Conservation (phyloP, 2,113 vertebrate genomes). For the Ophiodon elongatus region DNA sequence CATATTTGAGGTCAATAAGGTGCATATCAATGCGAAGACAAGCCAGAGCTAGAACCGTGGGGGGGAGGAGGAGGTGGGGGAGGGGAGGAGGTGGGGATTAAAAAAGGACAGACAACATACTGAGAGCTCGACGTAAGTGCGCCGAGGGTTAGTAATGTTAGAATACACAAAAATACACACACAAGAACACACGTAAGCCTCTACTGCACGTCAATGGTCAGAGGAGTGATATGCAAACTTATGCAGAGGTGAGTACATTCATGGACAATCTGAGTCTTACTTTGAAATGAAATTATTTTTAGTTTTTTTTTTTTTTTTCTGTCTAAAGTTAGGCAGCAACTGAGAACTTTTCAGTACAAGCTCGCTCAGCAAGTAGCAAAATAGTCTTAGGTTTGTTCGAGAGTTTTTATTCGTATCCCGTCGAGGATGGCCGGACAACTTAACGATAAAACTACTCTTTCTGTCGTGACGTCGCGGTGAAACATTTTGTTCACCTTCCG, state of each 20-base stretch:
- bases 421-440: constrained; percentile 59
- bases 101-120: constrained; percentile 62
- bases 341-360: constrained; percentile 60
- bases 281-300: constrained; percentile 50
- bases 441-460: constrained; percentile 50
- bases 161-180: constrained; percentile 63
- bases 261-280: constrained; percentile 74
- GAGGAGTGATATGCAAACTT: constrained; percentile 83
- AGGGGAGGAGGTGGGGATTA: background rate
- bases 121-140: constrained; percentile 53
- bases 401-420: constrained; percentile 63
- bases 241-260: constrained; percentile 83
- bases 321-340: constrained; percentile 57
- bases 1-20: constrained; percentile 75
- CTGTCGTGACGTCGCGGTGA: constrained; percentile 29
- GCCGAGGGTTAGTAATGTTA: constrained; percentile 79
- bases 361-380: constrained; percentile 71
- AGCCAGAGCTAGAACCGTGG: constrained; percentile 67
- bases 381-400: constrained; percentile 72
- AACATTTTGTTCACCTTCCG: constrained; percentile 59
- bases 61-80: background rate
- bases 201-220: constrained; percentile 71
- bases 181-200: constrained; percentile 74
- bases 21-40: constrained; percentile 77
- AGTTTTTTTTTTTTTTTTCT: constrained; percentile 15